These are phyloP conservation scores for Drosophila lacertosa DNA, from an alignment of 1,140 invertebrate genomes.

Conservation along the genomic window DNA sequence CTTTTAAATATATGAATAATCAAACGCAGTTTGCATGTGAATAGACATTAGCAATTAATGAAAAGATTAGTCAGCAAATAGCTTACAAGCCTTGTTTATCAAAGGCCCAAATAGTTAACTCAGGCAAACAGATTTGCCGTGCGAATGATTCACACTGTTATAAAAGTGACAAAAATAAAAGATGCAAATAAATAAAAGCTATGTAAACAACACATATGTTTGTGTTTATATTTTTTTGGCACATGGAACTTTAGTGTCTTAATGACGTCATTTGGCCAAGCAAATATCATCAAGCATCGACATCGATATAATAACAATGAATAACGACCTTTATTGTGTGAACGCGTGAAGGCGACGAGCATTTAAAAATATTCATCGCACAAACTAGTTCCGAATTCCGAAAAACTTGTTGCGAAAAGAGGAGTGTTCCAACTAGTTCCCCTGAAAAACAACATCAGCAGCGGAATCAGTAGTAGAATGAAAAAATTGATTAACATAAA, in stretches of 20 bases:
- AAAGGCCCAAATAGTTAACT: constrained; percentile 17
- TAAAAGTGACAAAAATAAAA: constrained; percentile 4
- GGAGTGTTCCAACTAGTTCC: constrained; percentile 13
- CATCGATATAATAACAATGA: constrained; percentile 59
- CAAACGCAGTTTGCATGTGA: constrained; percentile 44
- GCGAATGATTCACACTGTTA: constrained; percentile 21
- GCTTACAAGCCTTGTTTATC: constrained; percentile 11
- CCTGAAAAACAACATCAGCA: too few relatives aligned
- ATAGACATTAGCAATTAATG: constrained; percentile 44
- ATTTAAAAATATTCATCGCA: constrained; percentile 33
- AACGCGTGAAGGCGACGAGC: constrained; percentile 44
- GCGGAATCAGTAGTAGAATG: too few relatives aligned
- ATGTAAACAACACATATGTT: constrained; percentile 27
- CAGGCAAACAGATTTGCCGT: constrained; percentile 7
- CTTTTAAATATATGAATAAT: constrained; percentile 29
- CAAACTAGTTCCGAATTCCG: constrained; percentile 35
- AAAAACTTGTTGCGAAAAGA: constrained; percentile 9
- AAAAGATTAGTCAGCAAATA: constrained; percentile 40
- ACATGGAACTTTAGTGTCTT: constrained; percentile 34
- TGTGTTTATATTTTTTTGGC: constrained; percentile 26
- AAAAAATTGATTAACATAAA: too few relatives aligned
- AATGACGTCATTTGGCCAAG: constrained; percentile 60
- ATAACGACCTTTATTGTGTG: constrained; percentile 52
- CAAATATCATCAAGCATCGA: constrained; percentile 46
- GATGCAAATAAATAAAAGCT: background rate